Base-by-base conservation (phyloP, 2,113 vertebrate genomes). In the Pituophis catenifer region DNA sequence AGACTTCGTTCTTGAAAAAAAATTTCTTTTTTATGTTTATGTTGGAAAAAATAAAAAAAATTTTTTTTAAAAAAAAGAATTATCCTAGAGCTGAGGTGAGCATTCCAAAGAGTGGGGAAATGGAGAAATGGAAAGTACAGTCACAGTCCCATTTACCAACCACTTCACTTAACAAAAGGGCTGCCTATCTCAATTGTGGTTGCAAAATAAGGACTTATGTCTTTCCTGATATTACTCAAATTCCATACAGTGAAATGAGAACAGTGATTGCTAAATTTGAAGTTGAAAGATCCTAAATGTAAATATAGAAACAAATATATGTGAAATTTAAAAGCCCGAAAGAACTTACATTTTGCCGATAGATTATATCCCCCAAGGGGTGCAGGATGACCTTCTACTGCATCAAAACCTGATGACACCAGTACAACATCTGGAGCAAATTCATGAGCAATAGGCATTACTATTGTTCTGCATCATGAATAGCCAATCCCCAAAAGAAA, bases 401-500 rank as follows among this genome's bases (percentile, higher is more conserved):
- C 99, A 15, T 99, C 99, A 4, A 99, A 99, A 91, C 99, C 99
- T 0, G 99, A 99, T 0, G 99, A 99, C 33, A 99, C 99, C 97
- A 99, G 98, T 95, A 99, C 99, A 92, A 99, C 96, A 1, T 99
- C 99, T 0, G 99, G 99, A 89, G 98, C 98, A 92, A 99, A 99
- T 96, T 99, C 99, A 0, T 98, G 98, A 92, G 99, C 99, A 12
- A 99, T 99, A 0, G 99, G 99, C 99, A 99, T 99, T 94, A 99
- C 99, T 94, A 99, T 98, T 2, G 98, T 98, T 95, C 99, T 99
- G 98, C 93, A 95, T 93, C 52, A 91, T 81, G 75, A 81, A 81
- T 44, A 81, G 75, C 17, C 75, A 38, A 81, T 10, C 33, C 75
- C 75, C 7, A 81, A 81, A 81, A 33, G 33, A 21, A 44, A 81